Evolutionary conservation across 2,888 invertebrate species (phyloP), one percentile per base, ranked within the genome.

Genomic region (Dryomyza anilis): DNA sequence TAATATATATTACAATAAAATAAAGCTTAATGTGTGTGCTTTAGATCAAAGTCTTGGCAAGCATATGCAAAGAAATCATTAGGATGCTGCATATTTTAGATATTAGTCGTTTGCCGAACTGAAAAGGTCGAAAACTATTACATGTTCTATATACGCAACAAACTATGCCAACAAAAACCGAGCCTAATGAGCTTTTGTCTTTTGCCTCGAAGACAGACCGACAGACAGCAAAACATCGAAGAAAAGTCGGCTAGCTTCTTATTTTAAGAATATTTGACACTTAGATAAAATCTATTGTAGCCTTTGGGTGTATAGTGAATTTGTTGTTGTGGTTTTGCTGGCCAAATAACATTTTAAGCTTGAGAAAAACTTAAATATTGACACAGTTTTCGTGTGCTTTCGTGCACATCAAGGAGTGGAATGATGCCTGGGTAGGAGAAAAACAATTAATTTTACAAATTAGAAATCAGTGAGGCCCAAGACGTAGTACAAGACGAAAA

Each of bases 141-240:
- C n/a, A n/a, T n/a, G n/a, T n/a, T n/a, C n/a, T n/a, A n/a, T n/a
- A n/a, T n/a, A n/a, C n/a, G n/a, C n/a, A n/a, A n/a, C n/a, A n/a
- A n/a, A n/a, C n/a, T n/a, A n/a, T n/a, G n/a, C n/a, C n/a, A n/a
- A n/a, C n/a, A n/a, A n/a, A n/a, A n/a, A n/a, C n/a, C n/a, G 30
- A 46, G 59, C 59, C 48, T 59, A 59, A 59, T 59, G 59, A 59
- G 59, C 59, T 59, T 59, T 59, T 46, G 59, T 59, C 46, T 39
- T 39, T 39, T 14, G 39, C 39, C 39, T 39, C 14, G n/a, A 39
- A 39, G 46, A n/a, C 4, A 46, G 8, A 46, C 16, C 19, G 1
- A 46, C 4, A 10, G 46, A 46, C 19, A 19, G 46, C 5, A 23
- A 4, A 21, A 19, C 21, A 19, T 12, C 3, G 19, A 46, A 46